Conservation (phyloP, 2,888 invertebrate species). For the Acanthosoma haemorrhoidale region DNA sequence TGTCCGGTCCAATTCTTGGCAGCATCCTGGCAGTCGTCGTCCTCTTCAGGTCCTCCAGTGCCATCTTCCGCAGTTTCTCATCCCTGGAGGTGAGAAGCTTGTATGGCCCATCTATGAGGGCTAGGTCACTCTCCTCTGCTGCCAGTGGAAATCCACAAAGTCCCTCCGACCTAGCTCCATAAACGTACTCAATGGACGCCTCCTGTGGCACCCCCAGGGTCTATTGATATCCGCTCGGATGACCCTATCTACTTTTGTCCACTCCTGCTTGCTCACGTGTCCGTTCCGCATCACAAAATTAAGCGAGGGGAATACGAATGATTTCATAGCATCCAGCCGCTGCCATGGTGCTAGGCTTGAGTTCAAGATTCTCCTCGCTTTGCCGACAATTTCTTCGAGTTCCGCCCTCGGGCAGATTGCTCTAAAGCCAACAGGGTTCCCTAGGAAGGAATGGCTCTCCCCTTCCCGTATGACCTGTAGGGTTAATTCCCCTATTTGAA, state of each 20-base stretch:
- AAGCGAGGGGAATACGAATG: neutral
- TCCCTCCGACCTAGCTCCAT: conserved; percentile 16
- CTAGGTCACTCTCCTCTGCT: neutral
- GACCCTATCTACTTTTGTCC: conserved; percentile 9
- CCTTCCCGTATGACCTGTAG: neutral
- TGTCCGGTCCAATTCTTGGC: neutral
- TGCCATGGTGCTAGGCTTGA: neutral
- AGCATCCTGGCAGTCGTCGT: neutral
- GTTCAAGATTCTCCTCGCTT: neutral
- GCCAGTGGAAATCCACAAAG: neutral
- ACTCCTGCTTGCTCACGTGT: neutral
- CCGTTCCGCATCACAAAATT: conserved; percentile 16
- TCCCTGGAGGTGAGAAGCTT: conserved; percentile 25
- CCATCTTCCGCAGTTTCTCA: neutral
- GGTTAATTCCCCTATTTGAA: neutral
- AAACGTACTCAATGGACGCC: conserved; percentile 22
- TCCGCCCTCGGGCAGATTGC: neutral
- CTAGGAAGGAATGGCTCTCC: conserved; percentile 6
- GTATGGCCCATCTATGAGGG: conserved; percentile 2
- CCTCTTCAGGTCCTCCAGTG: neutral
- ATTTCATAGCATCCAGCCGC: neutral
- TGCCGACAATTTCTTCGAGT: neutral
- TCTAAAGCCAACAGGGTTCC: conserved; percentile 22
- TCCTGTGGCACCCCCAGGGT: conserved; percentile 19
- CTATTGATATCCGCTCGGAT: conserved; percentile 20